phyloP scores from a whole-genome alignment of 2,888 invertebrate species.

The Helleia helle region DNA sequence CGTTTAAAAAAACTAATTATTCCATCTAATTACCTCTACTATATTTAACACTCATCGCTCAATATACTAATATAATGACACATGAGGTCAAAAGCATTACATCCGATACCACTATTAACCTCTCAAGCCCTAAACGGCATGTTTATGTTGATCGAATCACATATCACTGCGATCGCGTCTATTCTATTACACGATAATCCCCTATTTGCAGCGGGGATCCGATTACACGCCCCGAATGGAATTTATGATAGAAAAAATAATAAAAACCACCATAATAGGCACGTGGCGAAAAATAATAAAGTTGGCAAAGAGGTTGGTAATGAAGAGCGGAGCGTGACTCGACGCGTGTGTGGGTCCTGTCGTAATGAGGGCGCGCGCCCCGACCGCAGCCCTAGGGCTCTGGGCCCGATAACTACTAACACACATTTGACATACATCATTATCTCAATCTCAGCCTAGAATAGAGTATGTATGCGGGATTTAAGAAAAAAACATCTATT shows the following conservation, averaged over 20 bases:
- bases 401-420: constrained; percentile 8
- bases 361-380: constrained; percentile 32
- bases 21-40: no score
- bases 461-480: no score
- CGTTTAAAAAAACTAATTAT: no score
- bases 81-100: constrained; percentile 12
- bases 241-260: constrained; percentile 34
- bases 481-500: no score
- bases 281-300: constrained; percentile 67
- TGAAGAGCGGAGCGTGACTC: constrained; percentile 50
- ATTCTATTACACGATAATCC: constrained; percentile 34
- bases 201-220: constrained; percentile 38
- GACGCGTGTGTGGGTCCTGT: constrained; percentile 31
- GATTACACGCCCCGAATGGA: constrained; percentile 46
- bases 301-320: constrained; percentile 51
- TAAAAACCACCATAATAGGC: constrained; percentile 51
- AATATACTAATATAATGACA: constrained; percentile 3
- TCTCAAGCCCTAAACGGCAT: constrained; percentile 44
- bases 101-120: constrained; percentile 43
- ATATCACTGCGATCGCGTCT: constrained; percentile 43
- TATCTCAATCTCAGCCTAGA: no score
- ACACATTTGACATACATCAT: neutral
- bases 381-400: constrained; percentile 26
- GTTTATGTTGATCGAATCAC: constrained; percentile 62
- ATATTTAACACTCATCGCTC: no score